Base-by-base conservation (phyloP, 2,113 vertebrate genomes). In the Pagrus major region DNA sequence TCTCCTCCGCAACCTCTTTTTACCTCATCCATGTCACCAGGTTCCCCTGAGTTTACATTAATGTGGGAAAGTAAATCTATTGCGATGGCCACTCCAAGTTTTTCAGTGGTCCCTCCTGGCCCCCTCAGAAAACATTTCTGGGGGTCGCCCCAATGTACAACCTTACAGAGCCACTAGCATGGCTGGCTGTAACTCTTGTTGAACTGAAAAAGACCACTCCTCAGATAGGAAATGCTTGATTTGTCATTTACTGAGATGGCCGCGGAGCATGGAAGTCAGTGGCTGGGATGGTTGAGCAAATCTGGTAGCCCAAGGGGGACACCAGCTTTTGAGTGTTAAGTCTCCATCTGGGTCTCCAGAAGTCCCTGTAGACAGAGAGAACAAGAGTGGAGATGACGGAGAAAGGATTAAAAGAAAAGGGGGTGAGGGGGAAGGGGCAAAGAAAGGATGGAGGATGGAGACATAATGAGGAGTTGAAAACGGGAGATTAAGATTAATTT, bases 351-450 rank as follows among this genome's bases (percentile, higher is more conserved):
- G 47, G 20, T 55, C 54, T 16, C 42, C 10, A 31, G 41, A 68
- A 46, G 29, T 52, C 35, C 58, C 11, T 14, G 33, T 8, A 27
- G 31, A 65, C 11, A 29, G 6, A 46, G 16, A 14, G 37, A 54
- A 39, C 16, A 63, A 44, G 70, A 41, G 10, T 10, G 23, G 54
- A 31, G 27, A 59, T 11, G 42, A 41, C 44, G 49, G 33, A 78
- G 49, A 18, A 68, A 56, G 16, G 37, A 84, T n/a, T 76, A 46
- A 66, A 76, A 66, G 37, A 76, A 59, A 23, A 71, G n/a, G n/a
- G n/a, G n/a, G n/a, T n/a, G n/a, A n/a, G n/a, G 4, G 25, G 21
- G 25, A 46, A 16, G 2, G 21, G 51, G 3, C 14, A 52, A 39
- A 20, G 31, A 68, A 5, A 75, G 3, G 33, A 64, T 58, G 64